These are phyloP conservation scores for Phenganax marumi DNA, from an alignment of 92 coral and sea anemone species.

Conservation along the genomic window DNA sequence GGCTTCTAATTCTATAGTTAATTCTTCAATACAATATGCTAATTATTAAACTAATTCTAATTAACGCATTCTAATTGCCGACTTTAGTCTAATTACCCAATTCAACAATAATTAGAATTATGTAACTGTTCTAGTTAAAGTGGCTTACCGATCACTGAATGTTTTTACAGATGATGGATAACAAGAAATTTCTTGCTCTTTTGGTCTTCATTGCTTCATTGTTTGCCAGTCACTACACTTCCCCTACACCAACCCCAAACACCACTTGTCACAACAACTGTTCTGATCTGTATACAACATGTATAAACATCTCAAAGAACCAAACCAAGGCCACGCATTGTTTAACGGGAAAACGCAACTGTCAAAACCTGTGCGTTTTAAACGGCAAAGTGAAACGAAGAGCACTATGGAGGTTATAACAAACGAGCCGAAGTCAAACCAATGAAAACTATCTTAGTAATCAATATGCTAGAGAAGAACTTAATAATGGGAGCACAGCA, in stretches of 20 bases:
- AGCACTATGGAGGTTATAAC: background rate
- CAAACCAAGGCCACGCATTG: background rate
- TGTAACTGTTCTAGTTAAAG: too few relatives aligned
- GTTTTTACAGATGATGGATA: background rate
- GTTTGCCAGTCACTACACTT: background rate
- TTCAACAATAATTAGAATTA: too few relatives aligned
- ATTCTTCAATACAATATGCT: too few relatives aligned
- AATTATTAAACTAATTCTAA: too few relatives aligned
- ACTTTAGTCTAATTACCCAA: too few relatives aligned
- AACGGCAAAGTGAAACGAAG: constrained; percentile 9
- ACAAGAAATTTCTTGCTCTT: background rate
- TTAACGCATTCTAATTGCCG: too few relatives aligned
- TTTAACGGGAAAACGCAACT: background rate
- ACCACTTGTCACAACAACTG: background rate
- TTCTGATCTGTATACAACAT: background rate
- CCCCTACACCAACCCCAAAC: background rate
- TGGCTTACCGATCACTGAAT: too few relatives aligned
- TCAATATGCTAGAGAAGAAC: too few relatives aligned
- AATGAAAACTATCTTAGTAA: background rate
- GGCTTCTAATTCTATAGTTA: too few relatives aligned
- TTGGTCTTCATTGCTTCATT: background rate
- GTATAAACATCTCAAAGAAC: background rate
- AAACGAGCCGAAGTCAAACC: background rate
- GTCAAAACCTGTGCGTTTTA: background rate
- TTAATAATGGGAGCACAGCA: too few relatives aligned